phyloP scores from a whole-genome alignment of 2,113 vertebrate genomes.

The Zapus hudsonius region DNA sequence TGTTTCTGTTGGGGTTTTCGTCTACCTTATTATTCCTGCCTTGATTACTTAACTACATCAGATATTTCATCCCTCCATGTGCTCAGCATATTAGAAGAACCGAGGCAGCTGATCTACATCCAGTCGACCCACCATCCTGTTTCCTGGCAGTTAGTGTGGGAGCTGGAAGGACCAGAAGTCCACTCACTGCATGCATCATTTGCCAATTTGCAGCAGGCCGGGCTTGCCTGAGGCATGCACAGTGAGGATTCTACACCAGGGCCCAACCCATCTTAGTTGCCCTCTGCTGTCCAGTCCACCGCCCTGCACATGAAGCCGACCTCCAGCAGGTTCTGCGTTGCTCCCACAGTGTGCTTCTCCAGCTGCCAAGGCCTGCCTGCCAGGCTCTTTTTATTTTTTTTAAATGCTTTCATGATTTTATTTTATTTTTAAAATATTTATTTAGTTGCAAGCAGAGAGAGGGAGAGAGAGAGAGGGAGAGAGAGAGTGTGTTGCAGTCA shows the following conservation, averaged over 20 bases:
- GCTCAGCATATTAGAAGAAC: constrained; percentile 49
- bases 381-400: neutral
- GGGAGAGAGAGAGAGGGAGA: too few species aligned
- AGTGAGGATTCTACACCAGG: neutral
- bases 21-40: constrained; percentile 86
- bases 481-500: too few species aligned
- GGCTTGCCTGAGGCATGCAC: neutral
- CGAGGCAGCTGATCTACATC: constrained; percentile 32
- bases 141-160: neutral
- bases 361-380: neutral
- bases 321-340: neutral
- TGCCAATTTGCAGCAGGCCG: neutral
- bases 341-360: neutral
- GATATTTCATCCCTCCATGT: constrained; percentile 77
- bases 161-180: neutral
- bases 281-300: neutral
- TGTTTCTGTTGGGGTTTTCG: constrained; percentile 82
- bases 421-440: too few species aligned
- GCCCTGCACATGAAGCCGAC: neutral
- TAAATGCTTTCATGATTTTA: too few species aligned
- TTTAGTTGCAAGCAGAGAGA: too few species aligned
- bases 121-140: constrained; percentile 25
- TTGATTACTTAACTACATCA: constrained; percentile 82
- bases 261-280: neutral
- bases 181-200: neutral